Conservation (phyloP, 2,113 vertebrate species). For the Sphyrna mokarran region DNA sequence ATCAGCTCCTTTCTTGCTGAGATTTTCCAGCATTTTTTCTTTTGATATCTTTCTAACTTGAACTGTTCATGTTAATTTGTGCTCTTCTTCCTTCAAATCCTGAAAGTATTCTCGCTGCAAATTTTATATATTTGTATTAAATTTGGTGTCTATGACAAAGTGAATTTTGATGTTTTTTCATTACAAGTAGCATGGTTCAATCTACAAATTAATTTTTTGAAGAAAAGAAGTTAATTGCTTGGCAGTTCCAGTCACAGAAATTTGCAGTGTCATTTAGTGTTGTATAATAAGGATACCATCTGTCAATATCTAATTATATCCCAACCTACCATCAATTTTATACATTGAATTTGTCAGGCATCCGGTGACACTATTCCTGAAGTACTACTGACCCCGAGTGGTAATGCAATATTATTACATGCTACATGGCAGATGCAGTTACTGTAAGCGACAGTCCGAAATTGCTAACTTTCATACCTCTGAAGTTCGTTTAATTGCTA, state of each 20-base stretch:
- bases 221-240: conserved; percentile 6
- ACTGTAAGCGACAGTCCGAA: not conserved
- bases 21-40: too few relatives aligned
- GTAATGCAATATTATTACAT: not conserved
- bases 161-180: not conserved
- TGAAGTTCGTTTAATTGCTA: not conserved
- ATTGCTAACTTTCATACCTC: not conserved
- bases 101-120: not conserved
- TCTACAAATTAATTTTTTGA: not conserved
- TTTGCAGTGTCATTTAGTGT: not conserved
- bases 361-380: not conserved
- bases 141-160: not conserved
- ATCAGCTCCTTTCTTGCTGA: too few relatives aligned
- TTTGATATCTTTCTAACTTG: not conserved
- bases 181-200: not conserved
- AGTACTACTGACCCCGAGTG: conserved; percentile 25
- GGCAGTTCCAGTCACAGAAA: not conserved
- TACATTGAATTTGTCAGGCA: not conserved
- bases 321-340: not conserved
- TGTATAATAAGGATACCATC: conserved; percentile 15
- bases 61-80: not conserved
- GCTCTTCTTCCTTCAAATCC: not conserved
- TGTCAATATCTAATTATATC: conserved; percentile 36
- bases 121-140: not conserved
- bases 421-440: not conserved